Conservation (phyloP, 2,113 vertebrate genomes). For the Gnathonemus longibarbis region DNA sequence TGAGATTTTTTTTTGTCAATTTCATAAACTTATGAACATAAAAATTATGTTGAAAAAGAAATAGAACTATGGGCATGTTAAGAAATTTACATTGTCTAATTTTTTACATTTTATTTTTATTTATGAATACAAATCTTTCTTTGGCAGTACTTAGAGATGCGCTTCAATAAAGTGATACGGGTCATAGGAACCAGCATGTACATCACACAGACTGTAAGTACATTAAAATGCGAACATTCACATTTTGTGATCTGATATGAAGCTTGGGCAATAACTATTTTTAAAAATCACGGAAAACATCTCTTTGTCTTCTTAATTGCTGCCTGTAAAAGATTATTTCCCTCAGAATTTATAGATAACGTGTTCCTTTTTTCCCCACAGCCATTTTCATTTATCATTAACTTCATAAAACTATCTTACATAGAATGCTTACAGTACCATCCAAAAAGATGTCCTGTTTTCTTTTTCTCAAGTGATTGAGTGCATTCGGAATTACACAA, state of each 20-base stretch:
- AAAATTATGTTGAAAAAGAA: not conserved
- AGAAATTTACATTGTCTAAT: not conserved
- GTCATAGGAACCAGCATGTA: constrained; percentile 64
- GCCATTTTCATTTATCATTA: constrained; percentile 2
- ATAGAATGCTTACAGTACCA: not conserved
- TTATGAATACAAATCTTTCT: constrained; percentile 22
- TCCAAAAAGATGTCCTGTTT: not conserved
- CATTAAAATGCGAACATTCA: not conserved
- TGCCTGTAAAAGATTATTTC: constrained; percentile 20
- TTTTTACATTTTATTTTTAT: not conserved
- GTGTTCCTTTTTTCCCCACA: not conserved
- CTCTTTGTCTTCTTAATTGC: not conserved
- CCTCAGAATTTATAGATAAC: not conserved
- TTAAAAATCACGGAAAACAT: not conserved
- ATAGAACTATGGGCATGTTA: not conserved
- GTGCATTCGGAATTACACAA: not conserved
- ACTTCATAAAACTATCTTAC: not conserved
- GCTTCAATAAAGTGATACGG: constrained; percentile 55
- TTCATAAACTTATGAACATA: not conserved
- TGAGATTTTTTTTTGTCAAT: not conserved
- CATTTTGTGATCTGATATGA: not conserved
- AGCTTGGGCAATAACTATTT: not conserved
- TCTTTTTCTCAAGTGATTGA: not conserved
- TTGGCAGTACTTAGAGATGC: constrained; percentile 64
- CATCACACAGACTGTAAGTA: constrained; percentile 62